phyloP scores from a whole-genome alignment of 2,888 invertebrate species.

The Thereva unica region DNA sequence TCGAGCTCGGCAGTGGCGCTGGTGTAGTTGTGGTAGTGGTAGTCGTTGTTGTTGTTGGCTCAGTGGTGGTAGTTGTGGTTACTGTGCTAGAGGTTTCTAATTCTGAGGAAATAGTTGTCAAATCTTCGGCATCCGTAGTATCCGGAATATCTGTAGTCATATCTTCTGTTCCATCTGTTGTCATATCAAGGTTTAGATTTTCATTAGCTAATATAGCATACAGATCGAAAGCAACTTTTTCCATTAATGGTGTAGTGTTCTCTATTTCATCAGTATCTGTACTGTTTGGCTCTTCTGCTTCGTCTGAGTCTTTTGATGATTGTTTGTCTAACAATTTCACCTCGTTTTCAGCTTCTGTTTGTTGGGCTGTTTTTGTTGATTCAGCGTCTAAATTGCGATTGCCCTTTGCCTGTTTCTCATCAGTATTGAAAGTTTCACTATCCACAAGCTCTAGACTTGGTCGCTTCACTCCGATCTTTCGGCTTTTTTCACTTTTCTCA shows the following conservation, averaged over 20 bases:
- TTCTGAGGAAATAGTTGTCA: slow-evolving; percentile 48
- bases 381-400: slow-evolving; percentile 52
- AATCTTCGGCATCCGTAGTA: slow-evolving; percentile 32
- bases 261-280: slow-evolving; percentile 47
- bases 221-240: slow-evolving; percentile 80
- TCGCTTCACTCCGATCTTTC: slow-evolving; percentile 62
- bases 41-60: slow-evolving; percentile 58
- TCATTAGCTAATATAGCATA: slow-evolving; percentile 76
- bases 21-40: slow-evolving; percentile 58
- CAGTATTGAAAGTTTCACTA: slow-evolving; percentile 79
- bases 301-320: not conserved
- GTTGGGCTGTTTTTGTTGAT: slow-evolving; percentile 44
- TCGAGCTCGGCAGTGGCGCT: slow-evolving; percentile 50
- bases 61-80: slow-evolving; percentile 61
- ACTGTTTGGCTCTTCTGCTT: not conserved
- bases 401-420: slow-evolving; percentile 56
- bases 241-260: slow-evolving; percentile 69
- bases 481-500: slow-evolving; percentile 59
- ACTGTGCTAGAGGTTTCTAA: slow-evolving; percentile 61
- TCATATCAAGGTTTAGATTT: slow-evolving; percentile 63
- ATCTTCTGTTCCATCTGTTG: slow-evolving; percentile 54
- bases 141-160: slow-evolving; percentile 47
- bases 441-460: slow-evolving; percentile 82
- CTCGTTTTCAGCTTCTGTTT: slow-evolving; percentile 11
- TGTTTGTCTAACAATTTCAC: not conserved